Percentiles rank a stretch among this genome's conserved stretches.
phyloP scores from a whole-genome alignment of 2,797 vertebrate species.

The Glyptemys insculpta region DNA sequence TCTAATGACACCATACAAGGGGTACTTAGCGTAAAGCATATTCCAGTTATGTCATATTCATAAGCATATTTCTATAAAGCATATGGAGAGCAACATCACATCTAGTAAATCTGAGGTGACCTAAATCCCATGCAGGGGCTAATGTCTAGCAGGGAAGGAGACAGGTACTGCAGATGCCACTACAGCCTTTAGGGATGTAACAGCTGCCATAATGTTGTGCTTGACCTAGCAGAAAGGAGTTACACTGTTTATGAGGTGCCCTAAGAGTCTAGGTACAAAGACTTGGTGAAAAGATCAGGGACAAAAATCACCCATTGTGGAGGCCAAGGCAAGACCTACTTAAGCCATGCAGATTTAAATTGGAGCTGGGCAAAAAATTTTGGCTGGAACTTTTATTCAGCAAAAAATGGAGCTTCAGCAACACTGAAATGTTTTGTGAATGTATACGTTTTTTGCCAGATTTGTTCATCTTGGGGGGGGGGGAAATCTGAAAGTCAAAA shows the following conservation, averaged over 20 bases:
- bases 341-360: neutral
- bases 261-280: neutral
- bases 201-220: neutral
- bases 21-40: no score
- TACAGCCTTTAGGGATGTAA: neutral
- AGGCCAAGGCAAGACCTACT: neutral
- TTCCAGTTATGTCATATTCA: no score
- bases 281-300: neutral
- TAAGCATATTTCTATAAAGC: no score
- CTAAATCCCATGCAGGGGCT: neutral
- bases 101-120: neutral
- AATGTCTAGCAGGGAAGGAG: neutral
- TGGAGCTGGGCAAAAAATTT: neutral
- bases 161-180: neutral
- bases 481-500: neutral
- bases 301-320: neutral
- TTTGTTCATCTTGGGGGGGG: neutral
- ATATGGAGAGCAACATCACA: no score
- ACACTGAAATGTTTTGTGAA: neutral
- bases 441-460: neutral
- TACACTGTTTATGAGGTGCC: neutral
- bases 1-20: no score
- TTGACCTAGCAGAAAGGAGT: neutral
- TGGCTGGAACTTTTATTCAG: neutral
- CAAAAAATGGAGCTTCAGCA: neutral